Evolutionary conservation across 2,797 vertebrate genomes (phyloP).

Genomic region (Falco naumanni): DNA sequence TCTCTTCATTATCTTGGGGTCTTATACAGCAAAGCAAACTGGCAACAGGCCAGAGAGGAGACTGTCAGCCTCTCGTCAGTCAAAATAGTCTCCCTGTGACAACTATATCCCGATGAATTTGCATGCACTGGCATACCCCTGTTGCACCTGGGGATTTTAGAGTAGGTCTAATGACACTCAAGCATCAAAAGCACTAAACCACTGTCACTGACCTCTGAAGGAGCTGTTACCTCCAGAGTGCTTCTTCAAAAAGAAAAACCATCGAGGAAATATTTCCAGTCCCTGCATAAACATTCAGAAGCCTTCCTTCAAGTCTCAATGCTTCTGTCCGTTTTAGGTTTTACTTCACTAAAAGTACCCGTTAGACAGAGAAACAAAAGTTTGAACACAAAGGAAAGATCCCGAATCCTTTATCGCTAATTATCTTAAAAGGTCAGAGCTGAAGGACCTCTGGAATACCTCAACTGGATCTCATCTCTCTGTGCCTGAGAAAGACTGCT

Average conservation of each 20-base stretch:
- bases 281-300: background rate
- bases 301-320: background rate
- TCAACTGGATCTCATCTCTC: background rate
- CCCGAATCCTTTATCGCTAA: background rate
- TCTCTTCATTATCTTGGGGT: background rate
- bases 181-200: background rate
- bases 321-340: background rate
- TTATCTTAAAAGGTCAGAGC: background rate
- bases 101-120: background rate
- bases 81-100: background rate
- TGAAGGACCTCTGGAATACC: background rate
- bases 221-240: background rate
- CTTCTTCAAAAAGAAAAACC: background rate
- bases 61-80: background rate
- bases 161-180: background rate
- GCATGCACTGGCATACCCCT: fast-evolving
- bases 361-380: background rate
- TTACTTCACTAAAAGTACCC: background rate
- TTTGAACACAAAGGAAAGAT: background rate
- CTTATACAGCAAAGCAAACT: background rate
- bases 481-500: fast-evolving
- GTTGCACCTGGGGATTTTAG: background rate
- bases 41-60: background rate
- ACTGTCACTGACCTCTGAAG: background rate
- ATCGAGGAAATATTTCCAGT: background rate